A percentile compares a stretch with the other conserved stretches of the same genome.
phyloP scores from a whole-genome alignment of 2,113 vertebrate genomes.

The Tamias sibiricus region DNA sequence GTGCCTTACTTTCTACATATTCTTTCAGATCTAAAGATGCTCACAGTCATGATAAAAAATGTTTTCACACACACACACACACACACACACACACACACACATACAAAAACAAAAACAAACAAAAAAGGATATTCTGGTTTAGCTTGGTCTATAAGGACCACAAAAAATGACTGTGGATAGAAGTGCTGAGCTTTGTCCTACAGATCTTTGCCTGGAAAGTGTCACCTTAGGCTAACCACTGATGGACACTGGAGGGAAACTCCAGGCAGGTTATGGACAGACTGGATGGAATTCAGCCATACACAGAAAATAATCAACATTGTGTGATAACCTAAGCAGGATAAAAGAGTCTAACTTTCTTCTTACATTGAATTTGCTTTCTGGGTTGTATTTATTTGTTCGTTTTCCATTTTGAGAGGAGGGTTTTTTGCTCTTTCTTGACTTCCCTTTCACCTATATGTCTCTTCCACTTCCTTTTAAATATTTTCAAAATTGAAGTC shows the following conservation, averaged over 20 bases:
- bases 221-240: fast-evolving
- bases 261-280: too few species aligned
- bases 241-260: too few species aligned
- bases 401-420: background rate
- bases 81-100: too few species aligned
- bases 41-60: constrained; percentile 26
- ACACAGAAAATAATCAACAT: background rate
- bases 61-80: background rate
- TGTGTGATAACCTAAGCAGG: too few species aligned
- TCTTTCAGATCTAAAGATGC: background rate
- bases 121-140: too few species aligned
- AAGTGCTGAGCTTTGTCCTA: background rate
- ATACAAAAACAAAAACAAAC: too few species aligned
- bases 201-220: background rate
- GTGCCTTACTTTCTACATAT: background rate
- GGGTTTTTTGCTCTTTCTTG: background rate
- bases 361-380: background rate
- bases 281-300: background rate
- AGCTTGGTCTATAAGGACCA: background rate
- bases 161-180: background rate
- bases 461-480: background rate
- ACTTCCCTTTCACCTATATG: background rate
- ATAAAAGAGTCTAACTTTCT: background rate
- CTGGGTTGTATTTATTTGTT: background rate
- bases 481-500: background rate